Evolutionary conservation across 2,888 invertebrate genomes (phyloP).

Genomic region (Trichopria drosophilae): DNA sequence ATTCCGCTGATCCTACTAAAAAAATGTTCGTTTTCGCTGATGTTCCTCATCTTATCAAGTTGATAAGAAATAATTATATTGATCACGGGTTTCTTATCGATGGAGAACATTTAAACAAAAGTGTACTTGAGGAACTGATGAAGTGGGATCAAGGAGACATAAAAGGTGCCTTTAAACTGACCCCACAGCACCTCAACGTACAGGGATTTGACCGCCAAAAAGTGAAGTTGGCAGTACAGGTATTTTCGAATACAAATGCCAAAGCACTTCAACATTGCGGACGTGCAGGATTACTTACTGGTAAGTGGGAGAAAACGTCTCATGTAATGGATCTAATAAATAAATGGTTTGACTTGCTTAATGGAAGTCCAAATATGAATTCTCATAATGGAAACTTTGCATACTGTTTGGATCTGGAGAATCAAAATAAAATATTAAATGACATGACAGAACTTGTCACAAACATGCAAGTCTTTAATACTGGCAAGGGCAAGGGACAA

Average conservation of each 20-base stretch:
- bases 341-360: too few species aligned
- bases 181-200: not conserved
- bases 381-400: too few species aligned
- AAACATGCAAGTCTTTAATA: too few species aligned
- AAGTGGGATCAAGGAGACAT: too few species aligned
- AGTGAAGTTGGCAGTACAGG: constrained; percentile 8
- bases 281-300: too few species aligned
- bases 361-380: too few species aligned
- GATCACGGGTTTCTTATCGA: constrained; percentile 27
- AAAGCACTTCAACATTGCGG: constrained; percentile 6
- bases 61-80: constrained; percentile 13
- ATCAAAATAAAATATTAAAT: constrained; percentile 33
- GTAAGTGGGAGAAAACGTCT: too few species aligned
- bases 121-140: too few species aligned
- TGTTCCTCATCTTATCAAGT: constrained; percentile 7
- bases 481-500: too few species aligned
- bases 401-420: too few species aligned
- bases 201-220: constrained; percentile 1
- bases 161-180: constrained; percentile 2
- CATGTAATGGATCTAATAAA: too few species aligned
- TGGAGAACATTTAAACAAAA: constrained; percentile 15
- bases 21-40: constrained; percentile 25
- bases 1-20: constrained; percentile 10
- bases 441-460: too few species aligned
- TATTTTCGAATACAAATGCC: constrained; percentile 2